These are phyloP conservation scores for Nothocercus nigrocapillus DNA, from an alignment of 2,113 vertebrate genomes.

Conservation along the genomic window DNA sequence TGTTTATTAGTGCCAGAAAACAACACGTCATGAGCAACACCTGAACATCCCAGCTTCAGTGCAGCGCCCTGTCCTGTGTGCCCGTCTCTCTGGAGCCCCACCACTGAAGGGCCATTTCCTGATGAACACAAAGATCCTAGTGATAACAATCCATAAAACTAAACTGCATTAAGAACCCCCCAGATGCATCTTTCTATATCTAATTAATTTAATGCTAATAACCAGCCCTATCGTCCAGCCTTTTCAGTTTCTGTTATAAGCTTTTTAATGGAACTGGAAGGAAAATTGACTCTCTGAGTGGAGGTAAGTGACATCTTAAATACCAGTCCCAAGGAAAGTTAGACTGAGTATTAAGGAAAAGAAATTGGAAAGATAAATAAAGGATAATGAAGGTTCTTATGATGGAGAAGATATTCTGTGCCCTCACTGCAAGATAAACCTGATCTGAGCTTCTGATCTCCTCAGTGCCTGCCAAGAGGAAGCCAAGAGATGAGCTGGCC, in stretches of 20 bases:
- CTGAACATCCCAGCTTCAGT: background rate
- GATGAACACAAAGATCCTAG: background rate
- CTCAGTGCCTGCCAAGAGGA: background rate
- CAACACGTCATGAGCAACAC: fast-evolving
- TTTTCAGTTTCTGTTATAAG: background rate
- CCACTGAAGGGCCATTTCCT: background rate
- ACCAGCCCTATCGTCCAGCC: background rate
- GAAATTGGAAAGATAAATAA: background rate
- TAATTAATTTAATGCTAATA: conserved; percentile 32
- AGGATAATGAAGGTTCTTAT: background rate
- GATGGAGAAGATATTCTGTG: background rate
- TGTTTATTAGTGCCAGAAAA: background rate
- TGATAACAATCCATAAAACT: conserved; percentile 11
- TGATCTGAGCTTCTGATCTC: background rate
- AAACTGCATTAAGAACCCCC: conserved; percentile 7
- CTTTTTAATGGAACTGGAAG: conserved; percentile 30
- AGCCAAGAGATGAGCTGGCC: background rate
- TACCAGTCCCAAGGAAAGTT: background rate
- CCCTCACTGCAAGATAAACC: background rate
- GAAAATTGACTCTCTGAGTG: conserved; percentile 15
- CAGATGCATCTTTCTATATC: background rate
- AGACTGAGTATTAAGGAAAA: background rate
- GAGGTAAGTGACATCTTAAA: background rate
- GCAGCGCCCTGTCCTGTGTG: fast-evolving
- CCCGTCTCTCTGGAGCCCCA: background rate